These are phyloP conservation scores for Oasisia sp. DNA, from an alignment of 2,888 invertebrate species.

Conservation along the genomic window DNA sequence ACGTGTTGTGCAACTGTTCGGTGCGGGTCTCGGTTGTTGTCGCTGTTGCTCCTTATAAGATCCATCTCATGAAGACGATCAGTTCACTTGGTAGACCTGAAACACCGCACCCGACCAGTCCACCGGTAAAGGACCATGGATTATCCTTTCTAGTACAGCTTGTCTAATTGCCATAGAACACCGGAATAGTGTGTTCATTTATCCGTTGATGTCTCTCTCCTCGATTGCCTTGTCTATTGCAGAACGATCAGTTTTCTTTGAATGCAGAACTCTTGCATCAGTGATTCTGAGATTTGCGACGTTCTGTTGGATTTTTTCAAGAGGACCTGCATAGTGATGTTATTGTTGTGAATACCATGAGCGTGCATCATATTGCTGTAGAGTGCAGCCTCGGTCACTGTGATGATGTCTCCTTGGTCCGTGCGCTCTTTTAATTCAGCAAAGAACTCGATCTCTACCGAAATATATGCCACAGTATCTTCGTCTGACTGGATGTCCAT, in stretches of 20 bases:
- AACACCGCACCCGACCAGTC: background rate
- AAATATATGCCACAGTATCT: no score
- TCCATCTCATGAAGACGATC: background rate
- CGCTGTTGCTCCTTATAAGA: background rate
- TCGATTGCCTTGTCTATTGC: no score
- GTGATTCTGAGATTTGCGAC: background rate
- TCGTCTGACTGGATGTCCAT: no score
- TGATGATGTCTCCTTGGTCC: no score
- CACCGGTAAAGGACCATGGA: background rate
- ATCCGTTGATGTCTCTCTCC: background rate
- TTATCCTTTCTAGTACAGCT: background rate
- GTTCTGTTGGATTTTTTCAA: background rate
- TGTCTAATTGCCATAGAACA: background rate
- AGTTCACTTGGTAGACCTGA: background rate
- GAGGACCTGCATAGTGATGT: background rate
- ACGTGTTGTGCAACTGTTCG: background rate
- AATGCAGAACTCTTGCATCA: background rate
- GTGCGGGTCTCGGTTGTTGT: background rate
- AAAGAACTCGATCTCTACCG: background rate
- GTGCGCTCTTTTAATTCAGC: background rate
- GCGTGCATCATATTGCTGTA: background rate
- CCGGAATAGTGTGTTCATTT: background rate
- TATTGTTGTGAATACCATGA: background rate
- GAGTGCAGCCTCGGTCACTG: no score
- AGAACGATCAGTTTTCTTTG: background rate